Conservation (phyloP, 1,140 invertebrate genomes). For the Brachionus manjavacas region DNA sequence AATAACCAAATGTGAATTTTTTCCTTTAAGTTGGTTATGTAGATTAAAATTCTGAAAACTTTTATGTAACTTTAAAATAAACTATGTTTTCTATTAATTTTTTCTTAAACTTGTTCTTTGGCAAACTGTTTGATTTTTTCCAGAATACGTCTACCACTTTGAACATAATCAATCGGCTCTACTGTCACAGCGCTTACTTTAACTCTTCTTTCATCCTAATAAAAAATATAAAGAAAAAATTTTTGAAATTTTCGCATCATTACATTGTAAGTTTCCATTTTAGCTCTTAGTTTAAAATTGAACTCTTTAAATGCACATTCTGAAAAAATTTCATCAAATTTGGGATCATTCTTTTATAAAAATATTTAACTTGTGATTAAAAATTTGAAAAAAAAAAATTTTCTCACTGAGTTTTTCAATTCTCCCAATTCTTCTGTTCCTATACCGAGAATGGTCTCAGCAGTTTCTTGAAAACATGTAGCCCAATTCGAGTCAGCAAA, state of each 20-base stretch:
- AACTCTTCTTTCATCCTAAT: slow-evolving; percentile 74
- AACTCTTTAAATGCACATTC: slow-evolving; percentile 72
- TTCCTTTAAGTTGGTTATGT: neutral
- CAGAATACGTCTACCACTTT: slow-evolving; percentile 16
- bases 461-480: slow-evolving; percentile 80
- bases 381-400: slow-evolving; percentile 49
- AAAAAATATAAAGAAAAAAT: neutral
- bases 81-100: neutral
- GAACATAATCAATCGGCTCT: neutral
- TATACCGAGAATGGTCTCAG: slow-evolving; percentile 72
- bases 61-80: too few relatives aligned
- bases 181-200: slow-evolving; percentile 64
- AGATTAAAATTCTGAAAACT: too few relatives aligned
- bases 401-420: slow-evolving; percentile 50
- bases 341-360: slow-evolving; percentile 51
- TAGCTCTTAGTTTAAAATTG: slow-evolving; percentile 74
- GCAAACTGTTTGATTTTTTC: slow-evolving; percentile 41
- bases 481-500: slow-evolving; percentile 74
- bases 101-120: slow-evolving; percentile 4
- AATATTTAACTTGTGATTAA: neutral
- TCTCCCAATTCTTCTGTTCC: slow-evolving; percentile 68
- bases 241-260: slow-evolving; percentile 43
- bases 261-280: slow-evolving; percentile 81
- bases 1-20: neutral
- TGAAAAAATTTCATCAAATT: slow-evolving; percentile 64